Evolutionary conservation across 2,797 vertebrate genomes (phyloP).

Genomic region (Cynopterus sphinx): DNA sequence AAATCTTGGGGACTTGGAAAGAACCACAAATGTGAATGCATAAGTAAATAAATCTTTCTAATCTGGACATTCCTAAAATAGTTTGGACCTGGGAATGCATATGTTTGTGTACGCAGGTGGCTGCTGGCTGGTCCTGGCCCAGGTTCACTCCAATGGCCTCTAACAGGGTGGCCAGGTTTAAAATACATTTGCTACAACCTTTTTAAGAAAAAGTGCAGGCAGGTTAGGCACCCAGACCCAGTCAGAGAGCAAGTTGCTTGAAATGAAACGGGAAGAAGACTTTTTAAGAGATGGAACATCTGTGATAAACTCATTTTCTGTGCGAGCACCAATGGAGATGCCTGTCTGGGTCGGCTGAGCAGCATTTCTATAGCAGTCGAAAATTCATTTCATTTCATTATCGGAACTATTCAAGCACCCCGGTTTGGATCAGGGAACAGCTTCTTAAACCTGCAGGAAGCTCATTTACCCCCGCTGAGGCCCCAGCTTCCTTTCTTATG

Average conservation of each 20-base stretch:
- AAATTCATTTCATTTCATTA: constrained; percentile 83
- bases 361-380: constrained; percentile 54
- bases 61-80: constrained; percentile 33
- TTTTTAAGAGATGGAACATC: constrained; percentile 46
- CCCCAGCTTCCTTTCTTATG: constrained; percentile 55
- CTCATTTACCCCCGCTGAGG: constrained; percentile 81
- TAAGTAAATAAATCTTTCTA: constrained; percentile 28
- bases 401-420: constrained; percentile 76
- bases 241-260: constrained; percentile 20
- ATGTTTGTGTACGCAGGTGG: background rate
- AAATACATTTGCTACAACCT: accelerated
- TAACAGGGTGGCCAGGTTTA: background rate
- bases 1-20: constrained; percentile 43
- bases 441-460: constrained; percentile 79
- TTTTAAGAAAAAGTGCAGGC: background rate
- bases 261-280: constrained; percentile 24
- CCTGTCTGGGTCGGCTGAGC: constrained; percentile 66
- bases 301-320: constrained; percentile 60
- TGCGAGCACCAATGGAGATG: constrained; percentile 30
- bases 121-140: background rate
- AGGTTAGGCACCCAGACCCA: background rate
- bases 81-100: background rate
- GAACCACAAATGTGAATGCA: background rate
- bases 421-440: constrained; percentile 69
- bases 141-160: accelerated